These are phyloP conservation scores for Morelia viridis DNA, from an alignment of 2,797 vertebrate species.

Conservation along the genomic window DNA sequence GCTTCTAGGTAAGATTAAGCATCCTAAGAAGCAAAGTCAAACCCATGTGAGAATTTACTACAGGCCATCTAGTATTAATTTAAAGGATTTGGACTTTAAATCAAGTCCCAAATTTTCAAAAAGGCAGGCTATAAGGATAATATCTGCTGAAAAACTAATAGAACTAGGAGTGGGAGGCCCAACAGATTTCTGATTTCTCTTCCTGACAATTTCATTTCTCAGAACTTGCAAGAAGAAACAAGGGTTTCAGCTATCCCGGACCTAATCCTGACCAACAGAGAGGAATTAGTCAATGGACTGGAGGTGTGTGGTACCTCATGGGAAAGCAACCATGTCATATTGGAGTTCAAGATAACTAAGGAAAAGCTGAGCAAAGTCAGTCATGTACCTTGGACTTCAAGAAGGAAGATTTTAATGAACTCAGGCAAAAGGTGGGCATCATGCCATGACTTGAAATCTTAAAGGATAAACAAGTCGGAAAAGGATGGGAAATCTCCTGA, in stretches of 20 bases:
- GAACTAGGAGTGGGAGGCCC: background rate
- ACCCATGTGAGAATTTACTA: background rate
- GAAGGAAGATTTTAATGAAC: background rate
- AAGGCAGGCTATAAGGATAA: background rate
- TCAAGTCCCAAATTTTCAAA: background rate
- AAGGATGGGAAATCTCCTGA: background rate
- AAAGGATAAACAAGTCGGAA: background rate
- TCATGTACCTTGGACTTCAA: background rate
- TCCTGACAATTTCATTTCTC: background rate
- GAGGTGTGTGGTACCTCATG: background rate
- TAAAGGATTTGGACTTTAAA: background rate
- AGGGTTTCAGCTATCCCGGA: background rate
- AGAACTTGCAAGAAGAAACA: background rate
- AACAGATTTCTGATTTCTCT: background rate
- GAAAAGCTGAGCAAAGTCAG: background rate
- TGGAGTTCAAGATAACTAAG: background rate
- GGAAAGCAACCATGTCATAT: background rate
- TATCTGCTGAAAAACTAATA: background rate
- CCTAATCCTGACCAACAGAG: background rate
- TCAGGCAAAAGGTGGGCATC: background rate
- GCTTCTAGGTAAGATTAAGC: background rate
- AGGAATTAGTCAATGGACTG: background rate
- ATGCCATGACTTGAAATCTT: background rate
- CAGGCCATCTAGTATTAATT: background rate
- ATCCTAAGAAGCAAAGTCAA: background rate